Conservation (phyloP, 2,113 vertebrate genomes). For the Nettapus auritus region DNA sequence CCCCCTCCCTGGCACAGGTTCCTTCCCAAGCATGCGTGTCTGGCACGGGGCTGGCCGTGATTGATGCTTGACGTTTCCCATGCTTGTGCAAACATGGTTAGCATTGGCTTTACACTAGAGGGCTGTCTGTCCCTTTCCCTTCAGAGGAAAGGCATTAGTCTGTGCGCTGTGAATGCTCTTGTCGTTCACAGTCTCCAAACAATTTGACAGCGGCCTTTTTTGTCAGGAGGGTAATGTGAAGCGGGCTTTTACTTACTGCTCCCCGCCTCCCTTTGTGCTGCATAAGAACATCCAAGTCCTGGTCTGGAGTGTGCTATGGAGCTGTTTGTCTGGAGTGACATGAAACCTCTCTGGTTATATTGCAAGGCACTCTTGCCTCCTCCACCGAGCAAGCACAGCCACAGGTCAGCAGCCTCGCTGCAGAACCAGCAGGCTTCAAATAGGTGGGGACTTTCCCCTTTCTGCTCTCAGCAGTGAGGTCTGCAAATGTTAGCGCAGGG, state of each 20-base stretch:
- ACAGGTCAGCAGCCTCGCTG: not conserved
- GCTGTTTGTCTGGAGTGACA: not conserved
- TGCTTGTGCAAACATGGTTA: not conserved
- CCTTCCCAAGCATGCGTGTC: fast-evolving
- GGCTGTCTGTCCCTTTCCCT: slow-evolving; percentile 69
- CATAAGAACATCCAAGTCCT: not conserved
- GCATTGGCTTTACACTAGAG: slow-evolving; percentile 68
- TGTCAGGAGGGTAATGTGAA: not conserved
- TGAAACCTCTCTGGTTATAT: not conserved
- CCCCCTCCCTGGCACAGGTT: not conserved
- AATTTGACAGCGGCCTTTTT: fast-evolving
- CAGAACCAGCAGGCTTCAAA: not conserved
- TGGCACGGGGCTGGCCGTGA: fast-evolving
- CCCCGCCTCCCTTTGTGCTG: not conserved
- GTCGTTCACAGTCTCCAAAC: fast-evolving
- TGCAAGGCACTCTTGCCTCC: not conserved
- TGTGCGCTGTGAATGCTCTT: fast-evolving
- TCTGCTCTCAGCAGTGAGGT: not conserved
- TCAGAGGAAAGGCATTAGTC: not conserved
- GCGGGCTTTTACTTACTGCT: not conserved
- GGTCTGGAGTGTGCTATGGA: not conserved
- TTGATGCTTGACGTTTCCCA: not conserved
- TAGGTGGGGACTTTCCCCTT: not conserved
- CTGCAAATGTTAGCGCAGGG: not conserved
- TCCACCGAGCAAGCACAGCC: too few species aligned